These are phyloP conservation scores for Stenopsyche tienmushanensis DNA, from an alignment of 1,140 invertebrate genomes.

Conservation along the genomic window DNA sequence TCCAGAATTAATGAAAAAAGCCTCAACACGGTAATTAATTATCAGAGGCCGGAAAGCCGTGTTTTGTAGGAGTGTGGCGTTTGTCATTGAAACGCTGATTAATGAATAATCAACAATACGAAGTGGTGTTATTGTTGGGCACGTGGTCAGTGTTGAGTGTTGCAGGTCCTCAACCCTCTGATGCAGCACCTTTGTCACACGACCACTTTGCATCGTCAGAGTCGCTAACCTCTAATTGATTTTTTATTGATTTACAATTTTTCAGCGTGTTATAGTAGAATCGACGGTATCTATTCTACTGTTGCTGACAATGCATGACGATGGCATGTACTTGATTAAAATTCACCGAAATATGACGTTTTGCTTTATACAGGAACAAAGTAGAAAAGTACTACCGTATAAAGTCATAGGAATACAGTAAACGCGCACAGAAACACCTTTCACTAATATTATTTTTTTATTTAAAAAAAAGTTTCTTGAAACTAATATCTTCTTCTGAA, in stretches of 20 bases:
- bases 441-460: background rate
- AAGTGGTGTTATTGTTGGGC: no score
- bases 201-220: background rate
- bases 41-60: background rate
- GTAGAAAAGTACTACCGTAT: slow-evolving; percentile 26
- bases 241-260: slow-evolving; percentile 39
- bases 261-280: slow-evolving; percentile 18
- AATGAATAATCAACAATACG: background rate
- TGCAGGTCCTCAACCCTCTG: no score
- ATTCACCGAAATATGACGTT: slow-evolving; percentile 40
- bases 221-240: slow-evolving; percentile 32
- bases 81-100: slow-evolving; percentile 6
- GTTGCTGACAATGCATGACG: slow-evolving; percentile 31
- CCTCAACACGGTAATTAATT: slow-evolving; percentile 1
- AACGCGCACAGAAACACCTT: background rate
- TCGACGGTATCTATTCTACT: slow-evolving; percentile 24
- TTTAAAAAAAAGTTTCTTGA: background rate
- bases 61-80: background rate
- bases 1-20: no score
- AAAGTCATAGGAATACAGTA: slow-evolving; percentile 13
- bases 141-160: background rate
- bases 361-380: slow-evolving; percentile 29
- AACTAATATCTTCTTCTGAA: no score
- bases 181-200: no score
- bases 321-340: slow-evolving; percentile 37